These are phyloP conservation scores for Actenoides hombroni DNA, from an alignment of 2,113 vertebrate species.

Conservation along the genomic window DNA sequence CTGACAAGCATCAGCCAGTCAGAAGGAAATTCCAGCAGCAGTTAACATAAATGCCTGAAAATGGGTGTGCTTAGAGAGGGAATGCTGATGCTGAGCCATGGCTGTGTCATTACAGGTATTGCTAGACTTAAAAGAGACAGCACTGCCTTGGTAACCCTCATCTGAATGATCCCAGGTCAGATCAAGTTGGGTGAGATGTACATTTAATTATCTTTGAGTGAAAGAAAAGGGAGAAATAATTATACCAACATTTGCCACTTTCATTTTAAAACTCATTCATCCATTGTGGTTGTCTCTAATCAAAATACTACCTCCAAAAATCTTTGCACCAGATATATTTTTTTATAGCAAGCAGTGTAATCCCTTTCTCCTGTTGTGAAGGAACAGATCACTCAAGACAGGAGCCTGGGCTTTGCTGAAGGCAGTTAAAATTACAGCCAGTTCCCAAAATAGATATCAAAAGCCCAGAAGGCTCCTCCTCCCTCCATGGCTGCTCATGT, in stretches of 20 bases:
- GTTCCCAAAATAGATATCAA: background rate
- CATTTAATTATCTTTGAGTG: background rate
- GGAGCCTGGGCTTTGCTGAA: background rate
- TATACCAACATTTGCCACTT: background rate
- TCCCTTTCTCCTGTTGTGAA: background rate
- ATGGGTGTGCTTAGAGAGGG: background rate
- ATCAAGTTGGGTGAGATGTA: background rate
- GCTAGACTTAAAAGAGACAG: conserved; percentile 5
- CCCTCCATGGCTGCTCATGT: background rate
- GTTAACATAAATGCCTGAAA: conserved; percentile 23
- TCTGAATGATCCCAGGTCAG: conserved; percentile 14
- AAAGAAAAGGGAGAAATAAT: background rate
- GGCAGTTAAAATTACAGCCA: background rate
- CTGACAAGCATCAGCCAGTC: conserved; percentile 35
- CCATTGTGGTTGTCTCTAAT: background rate
- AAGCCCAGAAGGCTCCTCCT: conserved; percentile 5
- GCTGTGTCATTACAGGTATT: background rate
- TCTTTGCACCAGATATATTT: background rate
- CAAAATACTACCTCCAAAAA: background rate
- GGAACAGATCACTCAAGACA: background rate
- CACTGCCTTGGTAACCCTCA: background rate
- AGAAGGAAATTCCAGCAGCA: conserved; percentile 33
- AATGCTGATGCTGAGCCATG: background rate
- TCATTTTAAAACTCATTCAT: background rate
- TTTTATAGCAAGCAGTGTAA: background rate